A percentile compares a stretch with the other conserved stretches of the same genome.
Evolutionary conservation across 1,140 invertebrate genomes (phyloP).

Genomic region (Trichoplusia ni): DNA sequence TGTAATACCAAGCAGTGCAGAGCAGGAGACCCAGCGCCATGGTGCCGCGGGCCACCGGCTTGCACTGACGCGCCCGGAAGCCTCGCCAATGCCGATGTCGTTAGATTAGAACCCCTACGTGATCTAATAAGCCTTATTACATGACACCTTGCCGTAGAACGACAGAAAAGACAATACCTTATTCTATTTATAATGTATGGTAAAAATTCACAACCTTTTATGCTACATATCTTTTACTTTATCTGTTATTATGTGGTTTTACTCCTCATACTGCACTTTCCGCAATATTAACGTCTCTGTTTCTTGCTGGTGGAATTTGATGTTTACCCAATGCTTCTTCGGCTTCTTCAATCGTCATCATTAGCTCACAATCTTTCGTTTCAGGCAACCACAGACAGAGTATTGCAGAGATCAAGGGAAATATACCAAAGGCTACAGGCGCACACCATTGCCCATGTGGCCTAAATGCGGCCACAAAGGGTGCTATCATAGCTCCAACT

Average conservation of each 20-base stretch:
- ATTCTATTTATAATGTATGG: not conserved
- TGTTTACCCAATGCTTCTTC: slow-evolving; percentile 85
- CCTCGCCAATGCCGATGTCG: slow-evolving; percentile 40
- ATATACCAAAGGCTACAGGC: slow-evolving; percentile 86
- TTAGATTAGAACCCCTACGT: slow-evolving; percentile 70
- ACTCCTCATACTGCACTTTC: not conserved
- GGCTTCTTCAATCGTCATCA: slow-evolving; percentile 89
- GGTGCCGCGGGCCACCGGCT: slow-evolving; percentile 37
- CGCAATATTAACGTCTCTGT: not conserved
- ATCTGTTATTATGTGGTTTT: no score
- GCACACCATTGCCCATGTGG: slow-evolving; percentile 82
- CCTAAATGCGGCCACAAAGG: slow-evolving; percentile 82
- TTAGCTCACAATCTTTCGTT: slow-evolving; percentile 87
- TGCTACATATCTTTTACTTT: no score
- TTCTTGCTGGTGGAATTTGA: not conserved
- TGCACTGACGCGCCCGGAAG: slow-evolving; percentile 58
- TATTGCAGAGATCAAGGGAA: slow-evolving; percentile 84
- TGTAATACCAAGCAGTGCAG: slow-evolving; percentile 72
- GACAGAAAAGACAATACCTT: slow-evolving; percentile 3
- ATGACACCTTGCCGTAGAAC: slow-evolving; percentile 23
- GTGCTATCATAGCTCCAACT: slow-evolving; percentile 85
- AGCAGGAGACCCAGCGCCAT: slow-evolving; percentile 66
- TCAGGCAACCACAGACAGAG: slow-evolving; percentile 87
- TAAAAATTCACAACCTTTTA: no score
- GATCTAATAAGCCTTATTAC: slow-evolving; percentile 49